These are phyloP conservation scores for Tychaedon coryphoeus DNA, from an alignment of 2,113 vertebrate species.

Conservation along the genomic window DNA sequence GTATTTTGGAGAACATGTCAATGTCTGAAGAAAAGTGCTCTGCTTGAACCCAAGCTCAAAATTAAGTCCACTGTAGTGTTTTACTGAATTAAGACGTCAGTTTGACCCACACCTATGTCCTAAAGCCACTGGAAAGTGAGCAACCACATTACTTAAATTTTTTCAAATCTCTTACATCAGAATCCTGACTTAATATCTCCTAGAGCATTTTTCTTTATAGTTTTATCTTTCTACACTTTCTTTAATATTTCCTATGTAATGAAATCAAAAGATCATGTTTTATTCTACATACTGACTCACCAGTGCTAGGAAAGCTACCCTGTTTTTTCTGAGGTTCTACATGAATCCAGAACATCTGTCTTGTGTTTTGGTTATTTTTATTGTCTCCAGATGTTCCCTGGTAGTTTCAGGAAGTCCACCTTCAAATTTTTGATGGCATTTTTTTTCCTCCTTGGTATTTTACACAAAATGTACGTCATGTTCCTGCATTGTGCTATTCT, in stretches of 20 bases:
- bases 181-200: not conserved
- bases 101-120: not conserved
- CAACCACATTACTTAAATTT: not conserved
- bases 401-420: not conserved
- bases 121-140: not conserved
- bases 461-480: not conserved
- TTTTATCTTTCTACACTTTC: not conserved
- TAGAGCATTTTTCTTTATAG: not conserved
- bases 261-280: not conserved
- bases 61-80: not conserved
- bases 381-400: not conserved
- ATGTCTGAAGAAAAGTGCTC: not conserved
- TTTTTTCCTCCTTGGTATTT: not conserved
- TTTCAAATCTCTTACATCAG: not conserved
- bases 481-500: not conserved
- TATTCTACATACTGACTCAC: not conserved
- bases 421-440: not conserved
- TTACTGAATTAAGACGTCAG: not conserved
- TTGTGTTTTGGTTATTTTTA: not conserved
- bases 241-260: not conserved
- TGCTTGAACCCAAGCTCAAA: not conserved
- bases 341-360: not conserved
- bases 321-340: not conserved
- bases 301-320: not conserved
- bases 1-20: not conserved